These are phyloP conservation scores for Microctonus brassicae DNA, from an alignment of 2,888 invertebrate genomes.

Conservation along the genomic window DNA sequence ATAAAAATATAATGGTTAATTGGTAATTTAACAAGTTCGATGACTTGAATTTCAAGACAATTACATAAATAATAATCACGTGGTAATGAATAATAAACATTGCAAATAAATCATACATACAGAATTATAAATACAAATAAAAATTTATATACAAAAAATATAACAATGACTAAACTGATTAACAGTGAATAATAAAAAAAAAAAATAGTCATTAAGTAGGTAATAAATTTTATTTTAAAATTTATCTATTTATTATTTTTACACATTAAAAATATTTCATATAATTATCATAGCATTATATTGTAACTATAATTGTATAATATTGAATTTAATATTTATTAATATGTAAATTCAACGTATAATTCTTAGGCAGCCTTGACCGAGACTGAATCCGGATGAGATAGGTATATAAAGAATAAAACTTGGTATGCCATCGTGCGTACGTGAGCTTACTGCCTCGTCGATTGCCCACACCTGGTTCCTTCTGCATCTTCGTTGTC, in stretches of 20 bases:
- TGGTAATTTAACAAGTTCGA: background rate
- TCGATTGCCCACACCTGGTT: background rate
- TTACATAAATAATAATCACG: background rate
- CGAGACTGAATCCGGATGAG: conserved; percentile 32
- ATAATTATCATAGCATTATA: background rate
- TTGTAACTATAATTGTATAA: background rate
- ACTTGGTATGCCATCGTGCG: background rate
- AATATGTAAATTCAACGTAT: background rate
- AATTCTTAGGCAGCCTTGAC: conserved; percentile 29
- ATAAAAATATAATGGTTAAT: background rate
- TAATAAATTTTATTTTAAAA: background rate
- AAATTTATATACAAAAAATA: background rate
- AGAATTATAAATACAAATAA: background rate
- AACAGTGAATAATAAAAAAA: background rate
- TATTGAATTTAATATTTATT: background rate
- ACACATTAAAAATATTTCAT: background rate
- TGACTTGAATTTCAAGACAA: background rate
- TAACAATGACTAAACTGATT: background rate
- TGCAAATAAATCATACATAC: background rate
- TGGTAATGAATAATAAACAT: background rate
- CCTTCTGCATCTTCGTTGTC: conserved; percentile 3
- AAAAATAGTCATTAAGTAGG: background rate
- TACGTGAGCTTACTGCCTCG: background rate
- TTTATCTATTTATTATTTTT: background rate
- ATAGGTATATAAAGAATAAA: background rate